Percentiles rank a stretch among this genome's conserved stretches.
Conservation (phyloP, 1,140 invertebrate genomes). For the Archegozetes longisetosus region DNA sequence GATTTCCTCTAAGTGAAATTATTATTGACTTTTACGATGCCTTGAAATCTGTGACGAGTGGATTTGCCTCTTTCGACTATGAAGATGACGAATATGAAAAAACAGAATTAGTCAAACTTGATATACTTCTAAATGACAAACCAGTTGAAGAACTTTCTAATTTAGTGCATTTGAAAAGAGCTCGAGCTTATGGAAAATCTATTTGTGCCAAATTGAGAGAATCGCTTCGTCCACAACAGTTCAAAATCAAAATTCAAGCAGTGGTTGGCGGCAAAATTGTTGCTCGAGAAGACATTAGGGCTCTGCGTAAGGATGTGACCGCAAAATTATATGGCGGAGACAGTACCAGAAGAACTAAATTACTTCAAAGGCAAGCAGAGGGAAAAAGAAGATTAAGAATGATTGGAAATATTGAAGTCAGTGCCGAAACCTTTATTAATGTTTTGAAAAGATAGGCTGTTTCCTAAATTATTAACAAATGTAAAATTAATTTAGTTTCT, state of each 20-base stretch:
- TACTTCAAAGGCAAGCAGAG: slow-evolving; percentile 71
- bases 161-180: slow-evolving; percentile 56
- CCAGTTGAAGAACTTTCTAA: slow-evolving; percentile 69
- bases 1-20: slow-evolving; percentile 79
- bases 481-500: too few relatives aligned
- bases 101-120: slow-evolving; percentile 53
- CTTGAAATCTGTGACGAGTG: slow-evolving; percentile 72
- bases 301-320: slow-evolving; percentile 74
- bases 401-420: slow-evolving; percentile 75
- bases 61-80: slow-evolving; percentile 96
- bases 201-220: slow-evolving; percentile 65
- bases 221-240: slow-evolving; percentile 74
- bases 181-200: slow-evolving; percentile 44
- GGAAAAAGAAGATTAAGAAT: slow-evolving; percentile 83
- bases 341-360: slow-evolving; percentile 69
- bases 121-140: slow-evolving; percentile 61
- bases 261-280: slow-evolving; percentile 59
- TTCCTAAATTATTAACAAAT: too few relatives aligned
- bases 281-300: slow-evolving; percentile 68
- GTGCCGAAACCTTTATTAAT: slow-evolving; percentile 84
- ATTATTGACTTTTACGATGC: slow-evolving; percentile 87
- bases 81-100: slow-evolving; percentile 68
- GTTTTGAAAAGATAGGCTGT: slow-evolving; percentile 64
- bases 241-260: slow-evolving; percentile 72
- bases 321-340: slow-evolving; percentile 91